Evolutionary conservation across 2,888 invertebrate genomes (phyloP), one percentile per base, ranked within the genome.

Genomic region (Amphiduros pacificus): DNA sequence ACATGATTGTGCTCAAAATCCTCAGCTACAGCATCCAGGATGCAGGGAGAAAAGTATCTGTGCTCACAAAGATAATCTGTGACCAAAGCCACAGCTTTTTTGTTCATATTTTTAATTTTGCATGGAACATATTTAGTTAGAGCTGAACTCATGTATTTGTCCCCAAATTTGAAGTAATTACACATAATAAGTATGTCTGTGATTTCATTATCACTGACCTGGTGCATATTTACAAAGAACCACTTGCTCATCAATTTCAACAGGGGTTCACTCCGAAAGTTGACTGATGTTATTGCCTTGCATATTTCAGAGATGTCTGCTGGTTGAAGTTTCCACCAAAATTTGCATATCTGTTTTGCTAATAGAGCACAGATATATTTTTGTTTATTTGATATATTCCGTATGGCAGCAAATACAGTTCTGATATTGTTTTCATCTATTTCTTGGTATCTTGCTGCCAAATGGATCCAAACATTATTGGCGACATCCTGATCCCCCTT

Each of bases 381-480:
- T 73, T 86, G 87, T 22, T 89, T 82, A 27, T 86, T 84, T 44
- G 86, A 55, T 17, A 65, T 32, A 36, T 67, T 56, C 14, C 40
- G 85, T 26, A 90, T 73, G 32, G 87, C 82, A 70, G 82, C 82
- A 74, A 88, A 88, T 17, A 90, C 80, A 29, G 84, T 74, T 1
- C 86, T 82, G 62, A 90, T 84, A 74, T 88, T 88, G 11, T 79
- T 79, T 61, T 85, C 85, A 77, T 85, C 81, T 44, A 90, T 87
- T 29, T 87, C 85, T 36, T 83, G 75, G 69, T 87, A 86, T 60
- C 85, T 85, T 63, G 86, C 86, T 24, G 86, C 80, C 70, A 90
- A 85, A 11, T 88, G 89, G 62, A 87, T 83, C 90, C 90, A 90
- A 41, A 90, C 78, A 74, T 87, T 87, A 70, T 90, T 89, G 61